A percentile compares a stretch with the other conserved stretches of the same genome.
These are phyloP conservation scores for Todiramphus chloris DNA, from an alignment of 2,113 vertebrate genomes.

Conservation along the genomic window DNA sequence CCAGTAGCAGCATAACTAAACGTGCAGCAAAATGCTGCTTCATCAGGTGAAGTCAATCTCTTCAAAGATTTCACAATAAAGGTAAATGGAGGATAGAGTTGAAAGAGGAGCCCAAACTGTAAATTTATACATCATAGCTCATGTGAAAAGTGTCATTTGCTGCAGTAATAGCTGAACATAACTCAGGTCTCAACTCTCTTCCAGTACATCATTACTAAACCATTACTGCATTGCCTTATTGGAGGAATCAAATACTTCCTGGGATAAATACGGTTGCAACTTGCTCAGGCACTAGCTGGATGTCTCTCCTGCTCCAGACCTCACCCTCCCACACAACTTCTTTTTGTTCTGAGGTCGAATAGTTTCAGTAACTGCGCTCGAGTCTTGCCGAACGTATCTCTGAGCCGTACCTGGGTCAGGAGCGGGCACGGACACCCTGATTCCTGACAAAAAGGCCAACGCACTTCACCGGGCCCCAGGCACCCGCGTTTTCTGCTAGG, in stretches of 20 bases:
- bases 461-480: rapidly evolving
- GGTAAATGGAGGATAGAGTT: neutral
- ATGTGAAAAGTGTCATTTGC: neutral
- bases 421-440: neutral
- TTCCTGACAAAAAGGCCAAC: neutral
- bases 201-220: neutral
- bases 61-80: neutral
- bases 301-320: neutral
- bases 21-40: rapidly evolving
- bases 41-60: rapidly evolving
- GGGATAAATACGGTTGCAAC: rapidly evolving
- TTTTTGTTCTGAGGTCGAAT: neutral
- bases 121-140: rapidly evolving
- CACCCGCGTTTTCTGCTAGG: neutral
- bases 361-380: rapidly evolving
- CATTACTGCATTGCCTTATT: neutral
- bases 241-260: neutral
- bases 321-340: neutral
- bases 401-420: neutral
- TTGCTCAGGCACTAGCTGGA: neutral
- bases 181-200: neutral
- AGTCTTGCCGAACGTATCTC: neutral
- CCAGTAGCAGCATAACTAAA: neutral
- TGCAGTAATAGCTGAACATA: neutral
- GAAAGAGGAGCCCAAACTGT: neutral